Evolutionary conservation across 2,888 invertebrate genomes (phyloP).

Genomic region (Pantelozetes paolii): DNA sequence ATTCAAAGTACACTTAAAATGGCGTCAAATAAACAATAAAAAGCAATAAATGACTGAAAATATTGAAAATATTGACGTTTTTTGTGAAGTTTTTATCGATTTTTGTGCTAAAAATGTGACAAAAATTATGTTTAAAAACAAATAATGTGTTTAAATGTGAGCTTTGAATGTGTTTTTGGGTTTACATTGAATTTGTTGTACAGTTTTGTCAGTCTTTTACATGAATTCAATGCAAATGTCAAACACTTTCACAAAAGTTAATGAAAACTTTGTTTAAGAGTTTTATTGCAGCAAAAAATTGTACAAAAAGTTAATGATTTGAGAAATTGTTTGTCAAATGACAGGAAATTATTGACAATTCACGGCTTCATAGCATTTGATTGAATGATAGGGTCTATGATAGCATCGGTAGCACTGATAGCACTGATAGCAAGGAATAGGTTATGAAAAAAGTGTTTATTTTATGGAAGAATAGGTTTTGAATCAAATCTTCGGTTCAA

Average conservation of each 20-base stretch:
- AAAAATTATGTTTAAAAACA: neutral
- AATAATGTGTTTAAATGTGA: neutral
- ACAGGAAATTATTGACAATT: neutral
- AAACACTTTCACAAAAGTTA: too few species aligned
- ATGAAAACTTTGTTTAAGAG: too few species aligned
- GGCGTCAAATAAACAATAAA: slow-evolving; percentile 2
- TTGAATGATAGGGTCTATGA: neutral
- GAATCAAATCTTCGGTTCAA: neutral
- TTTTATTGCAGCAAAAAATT: too few species aligned
- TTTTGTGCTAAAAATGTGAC: neutral
- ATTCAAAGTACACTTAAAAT: neutral
- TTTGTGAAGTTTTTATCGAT: neutral
- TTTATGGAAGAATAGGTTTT: neutral
- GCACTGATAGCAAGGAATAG: neutral
- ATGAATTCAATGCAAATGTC: too few species aligned
- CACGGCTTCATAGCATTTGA: neutral
- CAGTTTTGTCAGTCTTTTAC: too few species aligned
- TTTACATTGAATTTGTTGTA: neutral
- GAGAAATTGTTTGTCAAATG: neutral
- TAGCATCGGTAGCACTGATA: neutral
- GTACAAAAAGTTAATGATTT: neutral
- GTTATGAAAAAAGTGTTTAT: slow-evolving; percentile 11
- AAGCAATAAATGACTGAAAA: too few species aligned
- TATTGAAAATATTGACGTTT: neutral
- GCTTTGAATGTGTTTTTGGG: neutral